Percentiles rank a stretch among this genome's conserved stretches.
These are phyloP conservation scores for Sebastiscus albofasciatus DNA, from an alignment of 2,797 vertebrate species.

Conservation along the genomic window DNA sequence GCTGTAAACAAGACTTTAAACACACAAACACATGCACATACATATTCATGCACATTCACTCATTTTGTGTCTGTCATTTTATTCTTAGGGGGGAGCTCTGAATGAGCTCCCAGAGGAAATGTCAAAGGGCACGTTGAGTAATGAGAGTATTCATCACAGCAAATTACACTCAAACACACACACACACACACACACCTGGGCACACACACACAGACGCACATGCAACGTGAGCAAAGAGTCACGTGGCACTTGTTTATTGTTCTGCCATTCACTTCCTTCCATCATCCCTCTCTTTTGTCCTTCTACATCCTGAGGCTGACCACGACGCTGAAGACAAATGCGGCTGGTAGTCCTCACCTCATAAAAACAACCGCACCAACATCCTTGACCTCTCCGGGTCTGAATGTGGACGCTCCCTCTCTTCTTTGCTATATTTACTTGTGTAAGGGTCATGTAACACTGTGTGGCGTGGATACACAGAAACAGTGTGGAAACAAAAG, in stretches of 20 bases:
- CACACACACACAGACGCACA: background rate
- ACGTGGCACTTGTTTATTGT: conserved; percentile 22
- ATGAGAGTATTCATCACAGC: conserved; percentile 16
- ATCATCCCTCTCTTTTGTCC: conserved; percentile 33
- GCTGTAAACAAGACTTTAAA: conserved; percentile 13
- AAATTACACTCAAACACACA: background rate
- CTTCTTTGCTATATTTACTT: background rate
- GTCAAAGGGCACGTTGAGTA: conserved; percentile 8
- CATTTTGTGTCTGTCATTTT: background rate
- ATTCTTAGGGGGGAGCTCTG: background rate
- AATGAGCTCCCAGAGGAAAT: background rate
- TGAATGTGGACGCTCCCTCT: background rate
- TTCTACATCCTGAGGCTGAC: background rate
- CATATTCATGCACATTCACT: background rate
- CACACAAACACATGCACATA: background rate
- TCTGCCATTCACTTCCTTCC: conserved; percentile 12
- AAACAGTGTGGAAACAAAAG: background rate
- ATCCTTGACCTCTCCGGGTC: background rate
- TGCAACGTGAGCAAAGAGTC: background rate
- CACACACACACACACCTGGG: background rate
- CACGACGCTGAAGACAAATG: conserved; percentile 9
- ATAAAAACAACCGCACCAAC: background rate
- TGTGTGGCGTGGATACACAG: background rate
- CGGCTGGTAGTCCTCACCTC: conserved; percentile 10
- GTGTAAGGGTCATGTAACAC: background rate